These are phyloP conservation scores for Tympanoctomys barrerae DNA, from an alignment of 2,797 vertebrate genomes.

Conservation along the genomic window DNA sequence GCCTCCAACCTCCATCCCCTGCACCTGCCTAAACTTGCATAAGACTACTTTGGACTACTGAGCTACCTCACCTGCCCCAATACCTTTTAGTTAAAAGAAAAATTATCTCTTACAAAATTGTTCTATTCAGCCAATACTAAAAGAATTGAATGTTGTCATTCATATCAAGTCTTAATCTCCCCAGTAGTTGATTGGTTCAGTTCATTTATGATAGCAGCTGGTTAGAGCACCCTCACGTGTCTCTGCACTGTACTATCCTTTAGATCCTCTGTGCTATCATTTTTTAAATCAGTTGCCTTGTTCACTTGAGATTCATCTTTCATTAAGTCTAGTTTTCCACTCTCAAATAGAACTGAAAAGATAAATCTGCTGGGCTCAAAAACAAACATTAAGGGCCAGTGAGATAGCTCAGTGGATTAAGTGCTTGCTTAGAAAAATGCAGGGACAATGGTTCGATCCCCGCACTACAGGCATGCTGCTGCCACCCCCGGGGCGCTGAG, in stretches of 20 bases:
- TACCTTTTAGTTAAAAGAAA: conserved; percentile 20
- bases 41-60: too few relatives aligned
- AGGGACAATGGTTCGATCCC: too few relatives aligned
- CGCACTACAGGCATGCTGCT: too few relatives aligned
- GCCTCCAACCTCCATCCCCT: too few relatives aligned
- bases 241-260: conserved; percentile 57
- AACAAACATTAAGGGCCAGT: background rate
- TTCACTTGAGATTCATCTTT: conserved; percentile 35
- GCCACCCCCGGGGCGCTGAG: too few relatives aligned
- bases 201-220: conserved; percentile 51
- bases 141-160: conserved; percentile 14
- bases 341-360: conserved; percentile 36
- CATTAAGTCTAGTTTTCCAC: conserved; percentile 43
- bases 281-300: conserved; percentile 11
- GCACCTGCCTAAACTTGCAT: too few relatives aligned
- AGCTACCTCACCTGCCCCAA: too few relatives aligned
- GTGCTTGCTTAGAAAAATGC: too few relatives aligned
- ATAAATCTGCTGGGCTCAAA: conserved; percentile 8
- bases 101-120: background rate
- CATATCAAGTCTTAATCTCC: background rate
- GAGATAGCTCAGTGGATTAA: too few relatives aligned
- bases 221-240: conserved; percentile 77
- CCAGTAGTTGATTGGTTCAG: conserved; percentile 49
- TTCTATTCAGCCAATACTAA: background rate
- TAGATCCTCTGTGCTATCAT: background rate